phyloP scores from a whole-genome alignment of 2,888 invertebrate species.

The Baccha elongata region DNA sequence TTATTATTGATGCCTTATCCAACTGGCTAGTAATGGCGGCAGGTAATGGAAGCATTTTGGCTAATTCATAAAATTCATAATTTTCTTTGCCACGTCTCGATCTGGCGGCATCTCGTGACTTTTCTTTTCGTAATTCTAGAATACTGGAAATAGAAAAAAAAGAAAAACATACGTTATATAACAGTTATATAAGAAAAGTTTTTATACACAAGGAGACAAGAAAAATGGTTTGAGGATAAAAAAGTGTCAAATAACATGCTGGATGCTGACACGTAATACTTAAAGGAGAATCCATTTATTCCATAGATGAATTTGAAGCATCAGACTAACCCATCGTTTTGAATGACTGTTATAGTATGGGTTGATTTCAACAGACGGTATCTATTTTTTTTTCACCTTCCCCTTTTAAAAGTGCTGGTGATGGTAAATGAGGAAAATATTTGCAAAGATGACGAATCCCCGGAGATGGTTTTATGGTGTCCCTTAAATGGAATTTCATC shows the following conservation, averaged over 20 bases:
- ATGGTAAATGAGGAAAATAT: slow-evolving; percentile 43
- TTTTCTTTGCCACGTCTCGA: slow-evolving; percentile 97
- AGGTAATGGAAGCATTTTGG: slow-evolving; percentile 95
- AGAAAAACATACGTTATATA: slow-evolving; percentile 56
- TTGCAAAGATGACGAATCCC: slow-evolving; percentile 61
- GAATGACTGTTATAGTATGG: neutral
- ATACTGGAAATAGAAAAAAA: slow-evolving; percentile 87
- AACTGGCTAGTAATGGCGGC: slow-evolving; percentile 96
- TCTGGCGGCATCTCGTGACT: slow-evolving; percentile 95
- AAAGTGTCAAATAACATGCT: neutral
- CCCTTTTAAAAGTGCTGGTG: slow-evolving; percentile 63
- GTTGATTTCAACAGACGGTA: slow-evolving; percentile 10
- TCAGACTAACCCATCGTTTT: neutral
- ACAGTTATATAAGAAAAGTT: neutral
- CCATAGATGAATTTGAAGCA: neutral
- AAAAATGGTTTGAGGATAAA: neutral
- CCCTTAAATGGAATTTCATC: slow-evolving; percentile 56
- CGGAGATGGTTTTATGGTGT: slow-evolving; percentile 61
- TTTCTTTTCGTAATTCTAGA: slow-evolving; percentile 95
- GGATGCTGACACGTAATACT: neutral
- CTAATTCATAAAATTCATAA: slow-evolving; percentile 97
- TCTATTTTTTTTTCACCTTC: slow-evolving; percentile 12
- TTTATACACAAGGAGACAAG: neutral
- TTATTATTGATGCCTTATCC: slow-evolving; percentile 97
- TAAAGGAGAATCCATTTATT: neutral